Evolutionary conservation across 2,113 vertebrate species (phyloP), one percentile per base, ranked within the genome.

Genomic region (Nyctibius bracteatus): DNA sequence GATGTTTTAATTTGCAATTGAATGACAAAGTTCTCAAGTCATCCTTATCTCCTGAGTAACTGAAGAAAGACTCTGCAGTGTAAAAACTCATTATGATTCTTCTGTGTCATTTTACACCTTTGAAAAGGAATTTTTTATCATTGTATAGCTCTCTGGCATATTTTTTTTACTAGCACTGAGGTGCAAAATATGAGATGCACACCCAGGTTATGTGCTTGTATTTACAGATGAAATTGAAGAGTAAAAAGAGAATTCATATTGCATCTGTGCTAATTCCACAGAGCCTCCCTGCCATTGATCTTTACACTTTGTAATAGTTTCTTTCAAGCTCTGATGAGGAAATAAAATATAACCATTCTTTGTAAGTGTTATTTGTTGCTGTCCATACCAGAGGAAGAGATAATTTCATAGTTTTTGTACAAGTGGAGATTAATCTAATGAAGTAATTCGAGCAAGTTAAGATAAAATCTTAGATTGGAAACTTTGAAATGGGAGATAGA

Each of bases 1-100:
- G 83, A 95, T 79, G 78, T 25, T 97, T 86, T 97, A 93, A 97
- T 97, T 97, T 97, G 88, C 86, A 96, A 72, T 46, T 93, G 96
- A 97, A 96, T 93, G 93, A 91, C 88, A 92, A 92, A 96, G 68
- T 96, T 58, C 81, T 96, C 66, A 85, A 96, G 82, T 89, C 93
- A 87, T 95, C 70, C 77, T 95, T 97, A 89, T 94, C 86, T 89
- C 90, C 68, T 43, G 66, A 89, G 86, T 93, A 94, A 94, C 4
- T 93, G 88, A 91, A 93, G 91, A 81, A 89, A 94, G 58, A 44
- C 70, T 93, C 61, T 58, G 77, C 62, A 94, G 51, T 74, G 43
- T 89, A 87, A 84, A 83, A 95, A 81, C 49, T 92, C 86, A 87
- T 96, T 93, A 93, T 87, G 54, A 89, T 68, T 88, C 70, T 84